Conservation (phyloP, 2,113 vertebrate species). For the Pituophis catenifer region DNA sequence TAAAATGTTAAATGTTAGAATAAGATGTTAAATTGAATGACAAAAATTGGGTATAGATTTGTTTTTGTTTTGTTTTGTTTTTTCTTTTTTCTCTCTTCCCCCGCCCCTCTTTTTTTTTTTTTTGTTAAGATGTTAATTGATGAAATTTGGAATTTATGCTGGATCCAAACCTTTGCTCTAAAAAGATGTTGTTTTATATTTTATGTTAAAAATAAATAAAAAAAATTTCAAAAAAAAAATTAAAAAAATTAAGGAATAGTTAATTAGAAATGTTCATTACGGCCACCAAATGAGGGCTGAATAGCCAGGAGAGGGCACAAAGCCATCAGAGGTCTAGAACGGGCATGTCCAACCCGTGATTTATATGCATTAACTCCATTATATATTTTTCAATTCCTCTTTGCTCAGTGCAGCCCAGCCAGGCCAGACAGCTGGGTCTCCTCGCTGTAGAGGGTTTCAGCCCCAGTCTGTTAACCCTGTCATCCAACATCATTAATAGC, state of each 20-base stretch:
- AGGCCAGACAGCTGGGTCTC: not conserved
- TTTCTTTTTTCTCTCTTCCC: no score
- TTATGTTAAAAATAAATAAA: no score
- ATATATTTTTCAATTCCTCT: not conserved
- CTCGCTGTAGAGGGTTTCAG: not conserved
- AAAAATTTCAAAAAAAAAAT: no score
- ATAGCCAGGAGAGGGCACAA: not conserved
- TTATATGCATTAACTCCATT: not conserved
- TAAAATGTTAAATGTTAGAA: no score
- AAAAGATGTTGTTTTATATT: no score
- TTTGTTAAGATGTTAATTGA: no score
- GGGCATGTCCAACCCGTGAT: not conserved
- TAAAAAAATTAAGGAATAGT: not conserved
- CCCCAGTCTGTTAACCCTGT: not conserved
- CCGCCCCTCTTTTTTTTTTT: no score
- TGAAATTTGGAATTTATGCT: no score
- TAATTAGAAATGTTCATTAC: not conserved
- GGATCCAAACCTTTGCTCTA: no score
- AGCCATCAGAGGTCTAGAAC: not conserved
- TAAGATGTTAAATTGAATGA: no score
- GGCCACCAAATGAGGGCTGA: not conserved
- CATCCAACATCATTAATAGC: not conserved
- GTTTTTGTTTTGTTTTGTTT: no score
- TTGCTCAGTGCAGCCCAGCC: not conserved
- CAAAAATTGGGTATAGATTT: no score